Conservation (phyloP, 2,888 invertebrate species). For the Herminia tarsipennalis region DNA sequence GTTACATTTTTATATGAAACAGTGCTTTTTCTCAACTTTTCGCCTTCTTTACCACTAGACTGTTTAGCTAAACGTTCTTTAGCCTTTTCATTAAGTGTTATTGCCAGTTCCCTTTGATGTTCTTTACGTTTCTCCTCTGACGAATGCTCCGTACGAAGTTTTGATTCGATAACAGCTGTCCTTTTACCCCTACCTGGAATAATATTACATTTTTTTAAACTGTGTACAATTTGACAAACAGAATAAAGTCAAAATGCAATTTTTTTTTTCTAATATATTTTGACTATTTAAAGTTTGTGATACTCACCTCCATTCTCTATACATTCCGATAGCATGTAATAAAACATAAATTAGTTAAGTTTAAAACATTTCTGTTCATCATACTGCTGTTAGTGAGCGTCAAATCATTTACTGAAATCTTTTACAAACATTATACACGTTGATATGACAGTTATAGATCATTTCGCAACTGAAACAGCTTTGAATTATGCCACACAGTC, state of each 20-base stretch:
- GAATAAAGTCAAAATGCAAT: conserved; percentile 4
- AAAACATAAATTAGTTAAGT: conserved; percentile 69
- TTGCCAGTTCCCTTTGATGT: conserved; percentile 97
- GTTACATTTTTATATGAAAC: conserved; percentile 96
- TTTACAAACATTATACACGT: conserved; percentile 39
- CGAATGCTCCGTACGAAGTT: conserved; percentile 96
- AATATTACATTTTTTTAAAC: conserved; percentile 8
- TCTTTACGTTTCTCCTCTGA: conserved; percentile 98
- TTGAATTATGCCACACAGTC: conserved; percentile 7
- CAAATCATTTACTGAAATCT: conserved; percentile 38
- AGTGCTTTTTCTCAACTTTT: conserved; percentile 96
- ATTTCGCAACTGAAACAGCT: conserved; percentile 10
- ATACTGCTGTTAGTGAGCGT: conserved; percentile 41
- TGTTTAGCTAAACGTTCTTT: conserved; percentile 96
- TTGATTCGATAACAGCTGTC: conserved; percentile 96
- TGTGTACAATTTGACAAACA: neutral
- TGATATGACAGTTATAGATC: conserved; percentile 14
- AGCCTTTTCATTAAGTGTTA: conserved; percentile 96
- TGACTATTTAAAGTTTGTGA: conserved; percentile 1
- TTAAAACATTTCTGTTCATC: conserved; percentile 45
- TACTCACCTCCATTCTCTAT: conserved; percentile 82
- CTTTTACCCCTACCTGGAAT: conserved; percentile 89
- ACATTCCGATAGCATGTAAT: conserved; percentile 77
- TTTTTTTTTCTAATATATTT: conserved; percentile 6
- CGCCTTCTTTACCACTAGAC: conserved; percentile 93